These are phyloP conservation scores for Fistularia commersonii DNA, from an alignment of 2,797 vertebrate species.

Conservation along the genomic window DNA sequence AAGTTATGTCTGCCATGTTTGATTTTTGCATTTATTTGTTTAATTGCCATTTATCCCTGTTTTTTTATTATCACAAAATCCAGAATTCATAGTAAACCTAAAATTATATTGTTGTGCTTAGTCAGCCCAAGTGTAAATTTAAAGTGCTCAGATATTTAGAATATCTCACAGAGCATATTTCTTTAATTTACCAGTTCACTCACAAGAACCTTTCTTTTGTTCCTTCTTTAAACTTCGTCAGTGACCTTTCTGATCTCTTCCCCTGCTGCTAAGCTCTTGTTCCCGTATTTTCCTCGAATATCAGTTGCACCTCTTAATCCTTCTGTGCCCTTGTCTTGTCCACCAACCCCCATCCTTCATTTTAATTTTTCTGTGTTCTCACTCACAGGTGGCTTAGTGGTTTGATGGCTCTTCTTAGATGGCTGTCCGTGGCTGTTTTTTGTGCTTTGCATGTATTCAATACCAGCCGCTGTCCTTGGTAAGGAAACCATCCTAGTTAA, in stretches of 20 bases:
- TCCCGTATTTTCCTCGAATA: slow-evolving; percentile 40
- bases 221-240: slow-evolving; percentile 25
- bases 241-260: slow-evolving; percentile 35
- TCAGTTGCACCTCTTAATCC: slow-evolving; percentile 40
- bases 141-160: slow-evolving; percentile 33
- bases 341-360: slow-evolving; percentile 1
- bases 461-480: slow-evolving; percentile 45
- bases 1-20: too few species aligned
- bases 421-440: slow-evolving; percentile 17
- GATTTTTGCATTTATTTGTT: too few species aligned
- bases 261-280: slow-evolving; percentile 15
- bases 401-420: slow-evolving; percentile 7
- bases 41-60: too few species aligned
- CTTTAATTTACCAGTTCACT: slow-evolving; percentile 24
- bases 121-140: slow-evolving; percentile 26
- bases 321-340: slow-evolving; percentile 37
- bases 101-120: background rate
- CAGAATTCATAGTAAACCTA: too few species aligned
- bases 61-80: too few species aligned
- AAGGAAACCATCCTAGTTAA: slow-evolving; percentile 18
- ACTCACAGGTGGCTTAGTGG: slow-evolving; percentile 40
- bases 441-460: slow-evolving; percentile 37
- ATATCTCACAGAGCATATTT: slow-evolving; percentile 33
- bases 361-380: slow-evolving; percentile 22
- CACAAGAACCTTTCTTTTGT: slow-evolving; percentile 19